These are phyloP conservation scores for Orestias chungarensis DNA, from an alignment of 2,797 vertebrate genomes.

Conservation along the genomic window DNA sequence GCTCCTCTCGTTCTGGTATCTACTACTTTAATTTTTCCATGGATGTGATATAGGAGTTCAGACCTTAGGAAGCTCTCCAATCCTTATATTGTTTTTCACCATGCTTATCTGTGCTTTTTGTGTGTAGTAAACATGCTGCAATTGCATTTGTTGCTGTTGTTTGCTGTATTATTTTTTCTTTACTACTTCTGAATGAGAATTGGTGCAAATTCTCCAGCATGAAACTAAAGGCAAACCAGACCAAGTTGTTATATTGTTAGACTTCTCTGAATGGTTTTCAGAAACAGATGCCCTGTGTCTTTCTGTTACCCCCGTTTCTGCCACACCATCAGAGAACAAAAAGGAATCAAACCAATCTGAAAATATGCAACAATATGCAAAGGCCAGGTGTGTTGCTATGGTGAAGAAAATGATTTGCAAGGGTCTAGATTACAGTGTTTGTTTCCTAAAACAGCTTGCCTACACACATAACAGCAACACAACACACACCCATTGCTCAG, in stretches of 20 bases:
- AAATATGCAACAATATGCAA: slow-evolving; percentile 54
- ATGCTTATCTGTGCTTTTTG: slow-evolving; percentile 63
- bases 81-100: slow-evolving; percentile 48
- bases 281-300: slow-evolving; percentile 1
- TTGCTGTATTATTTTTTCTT: neutral
- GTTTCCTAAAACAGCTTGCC: slow-evolving; percentile 54
- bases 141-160: neutral
- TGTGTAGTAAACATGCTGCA: neutral
- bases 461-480: slow-evolving; percentile 28
- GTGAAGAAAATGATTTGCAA: slow-evolving; percentile 68
- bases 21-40: slow-evolving; percentile 74
- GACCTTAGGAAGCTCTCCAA: slow-evolving; percentile 69
- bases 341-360: slow-evolving; percentile 16
- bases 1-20: too few relatives aligned
- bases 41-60: slow-evolving; percentile 66
- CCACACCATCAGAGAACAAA: slow-evolving; percentile 17
- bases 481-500: slow-evolving; percentile 36
- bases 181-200: neutral
- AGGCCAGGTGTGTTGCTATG: slow-evolving; percentile 75
- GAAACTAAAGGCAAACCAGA: neutral
- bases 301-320: neutral
- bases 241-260: neutral
- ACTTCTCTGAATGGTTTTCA: neutral
- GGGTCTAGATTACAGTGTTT: slow-evolving; percentile 60
- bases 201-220: neutral